These are phyloP conservation scores for Ophioderma brevispina DNA, from an alignment of 35 echinoderm and acorn worm species.

Conservation along the genomic window DNA sequence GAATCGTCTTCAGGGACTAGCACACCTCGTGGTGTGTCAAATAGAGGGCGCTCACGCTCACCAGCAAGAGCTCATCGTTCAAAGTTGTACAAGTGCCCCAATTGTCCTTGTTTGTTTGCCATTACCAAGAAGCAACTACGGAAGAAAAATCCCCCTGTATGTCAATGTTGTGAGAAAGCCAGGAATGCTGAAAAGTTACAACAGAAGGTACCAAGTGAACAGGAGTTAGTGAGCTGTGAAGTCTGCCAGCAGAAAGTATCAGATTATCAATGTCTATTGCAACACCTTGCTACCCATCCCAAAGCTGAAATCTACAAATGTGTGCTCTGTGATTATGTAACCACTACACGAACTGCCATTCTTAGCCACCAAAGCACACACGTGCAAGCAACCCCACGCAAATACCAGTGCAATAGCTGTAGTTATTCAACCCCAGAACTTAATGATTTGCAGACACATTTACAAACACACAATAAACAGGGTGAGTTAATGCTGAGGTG, in stretches of 20 bases:
- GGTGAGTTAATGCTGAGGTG: constrained; percentile 84
- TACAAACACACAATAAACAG: constrained; percentile 73
- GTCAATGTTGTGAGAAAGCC: constrained; percentile 78
- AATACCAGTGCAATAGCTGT: constrained; percentile 84
- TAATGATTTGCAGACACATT: constrained; percentile 57
- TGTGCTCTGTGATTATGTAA: constrained; percentile 94
- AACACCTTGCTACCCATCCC: constrained; percentile 79
- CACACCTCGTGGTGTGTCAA: not conserved
- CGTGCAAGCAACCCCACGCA: constrained; percentile 21
- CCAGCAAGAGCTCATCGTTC: not conserved
- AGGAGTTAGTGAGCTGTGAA: constrained; percentile 46
- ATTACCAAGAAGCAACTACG: constrained; percentile 51
- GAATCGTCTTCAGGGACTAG: constrained; percentile 11
- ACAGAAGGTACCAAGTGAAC: not conserved
- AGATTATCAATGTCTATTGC: constrained; percentile 63
- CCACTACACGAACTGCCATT: constrained; percentile 63
- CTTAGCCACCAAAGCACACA: constrained; percentile 55
- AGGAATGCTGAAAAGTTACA: constrained; percentile 4
- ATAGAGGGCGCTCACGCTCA: constrained; percentile 5
- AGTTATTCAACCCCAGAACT: constrained; percentile 56
- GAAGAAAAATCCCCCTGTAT: constrained; percentile 45
- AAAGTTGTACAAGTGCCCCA: constrained; percentile 85
- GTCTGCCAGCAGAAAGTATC: constrained; percentile 57
- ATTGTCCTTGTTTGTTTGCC: constrained; percentile 95
- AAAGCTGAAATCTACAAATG: constrained; percentile 89